Evolutionary conservation across 2,797 vertebrate genomes (phyloP), one percentile per base, ranked within the genome.

Genomic region (Champsocephalus gunnari): DNA sequence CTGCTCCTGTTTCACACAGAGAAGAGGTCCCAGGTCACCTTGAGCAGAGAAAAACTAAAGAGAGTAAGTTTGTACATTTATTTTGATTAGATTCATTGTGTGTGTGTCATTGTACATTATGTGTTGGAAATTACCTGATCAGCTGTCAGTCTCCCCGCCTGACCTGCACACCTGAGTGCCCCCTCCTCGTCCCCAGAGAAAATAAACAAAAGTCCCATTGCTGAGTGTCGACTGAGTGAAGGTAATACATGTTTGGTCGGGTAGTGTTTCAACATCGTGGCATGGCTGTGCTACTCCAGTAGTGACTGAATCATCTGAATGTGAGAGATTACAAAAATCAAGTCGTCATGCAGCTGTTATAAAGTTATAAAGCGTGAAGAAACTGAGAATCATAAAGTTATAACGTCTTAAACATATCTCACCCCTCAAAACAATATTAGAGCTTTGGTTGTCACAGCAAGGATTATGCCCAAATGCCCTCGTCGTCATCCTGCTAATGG

Each of bases 381-480:
- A 72, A 65, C 19, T 3, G 4, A 63, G 44, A 66, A 75, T 48
- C 14, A 56, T 16, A 9, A 60, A 45, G 32, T 19, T 12, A 51
- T 47, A 58, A 67, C 63, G 51, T 71, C 24, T 73, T 28, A 54
- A 81, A 61, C 56, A 68, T 50, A 72, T 92, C 98, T 99, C 92
- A 99, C 98, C 98, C 95, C 91, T 96, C 94, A 96, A 95, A 98
- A 97, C 93, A 97, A 96, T 94, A 95, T 95, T 94, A 95, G 94
- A 96, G 95, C 96, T 98, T 98, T 99, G 97, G 96, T 97, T 95
- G 87, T 92, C 95, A 92, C 88, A 93, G 95, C 94, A 93, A 94
- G 43, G 90, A 94, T 96, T 97, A 99, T 87, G 98, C 98, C 98
- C 98, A 99, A 93, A 99, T 99, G 86, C 98, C 98, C 95, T 99